Conservation (phyloP, 2,113 vertebrate genomes). For the Plecturocebus donacophilus region DNA sequence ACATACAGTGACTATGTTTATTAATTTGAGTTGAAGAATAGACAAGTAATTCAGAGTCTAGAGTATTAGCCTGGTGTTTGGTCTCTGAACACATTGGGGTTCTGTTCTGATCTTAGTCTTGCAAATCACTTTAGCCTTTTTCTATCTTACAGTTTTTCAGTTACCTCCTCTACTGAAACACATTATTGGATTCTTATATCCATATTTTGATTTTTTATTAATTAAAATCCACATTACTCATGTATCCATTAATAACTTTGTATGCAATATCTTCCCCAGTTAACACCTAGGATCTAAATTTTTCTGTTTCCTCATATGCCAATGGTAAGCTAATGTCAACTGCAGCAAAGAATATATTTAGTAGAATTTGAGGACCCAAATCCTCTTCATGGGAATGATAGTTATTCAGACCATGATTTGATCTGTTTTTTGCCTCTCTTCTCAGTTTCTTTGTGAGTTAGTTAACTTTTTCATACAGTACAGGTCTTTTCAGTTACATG, state of each 20-base stretch:
- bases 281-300: neutral
- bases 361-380: neutral
- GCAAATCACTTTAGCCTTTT: neutral
- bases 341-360: neutral
- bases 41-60: neutral
- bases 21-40: neutral
- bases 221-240: neutral
- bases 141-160: neutral
- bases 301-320: neutral
- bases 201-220: neutral
- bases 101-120: neutral
- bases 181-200: neutral
- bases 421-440: neutral
- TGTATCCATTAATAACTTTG: neutral
- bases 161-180: neutral
- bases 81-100: neutral
- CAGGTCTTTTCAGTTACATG: neutral
- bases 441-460: neutral
- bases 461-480: neutral
- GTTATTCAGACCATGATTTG: neutral
- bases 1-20: neutral
- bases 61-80: neutral
- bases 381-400: neutral
- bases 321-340: neutral
- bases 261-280: neutral